Conservation (phyloP, 2,113 vertebrate species). For the Menidia beryllina region DNA sequence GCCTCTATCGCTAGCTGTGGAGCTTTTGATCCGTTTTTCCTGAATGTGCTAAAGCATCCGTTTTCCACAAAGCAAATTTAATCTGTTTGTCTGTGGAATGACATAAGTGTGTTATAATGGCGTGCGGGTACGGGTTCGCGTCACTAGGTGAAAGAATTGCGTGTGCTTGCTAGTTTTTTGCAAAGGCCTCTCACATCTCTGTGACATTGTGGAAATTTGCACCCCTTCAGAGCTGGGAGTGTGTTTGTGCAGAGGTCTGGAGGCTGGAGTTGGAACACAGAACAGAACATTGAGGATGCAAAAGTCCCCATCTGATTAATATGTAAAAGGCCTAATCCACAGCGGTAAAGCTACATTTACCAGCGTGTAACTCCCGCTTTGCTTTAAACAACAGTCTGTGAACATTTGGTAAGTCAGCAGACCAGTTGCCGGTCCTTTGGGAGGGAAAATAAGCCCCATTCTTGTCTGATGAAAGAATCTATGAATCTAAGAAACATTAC, state of each 20-base stretch:
- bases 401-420: too few relatives aligned
- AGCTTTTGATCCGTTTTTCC: not conserved
- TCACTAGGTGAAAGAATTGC: slow-evolving; percentile 7
- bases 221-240: slow-evolving; percentile 13
- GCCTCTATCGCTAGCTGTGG: not conserved
- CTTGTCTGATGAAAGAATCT: too few relatives aligned
- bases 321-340: too few relatives aligned
- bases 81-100: slow-evolving; percentile 33
- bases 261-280: slow-evolving; percentile 2
- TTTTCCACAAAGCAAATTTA: too few relatives aligned
- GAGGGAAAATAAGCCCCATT: too few relatives aligned
- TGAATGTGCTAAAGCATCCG: not conserved
- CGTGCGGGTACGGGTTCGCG: slow-evolving; percentile 42
- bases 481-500: too few relatives aligned
- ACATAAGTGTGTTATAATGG: slow-evolving; percentile 53
- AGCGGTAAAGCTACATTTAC: too few relatives aligned
- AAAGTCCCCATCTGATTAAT: not conserved
- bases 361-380: too few relatives aligned
- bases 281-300: not conserved
- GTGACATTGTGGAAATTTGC: slow-evolving; percentile 57
- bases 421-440: too few relatives aligned
- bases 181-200: slow-evolving; percentile 38
- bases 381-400: too few relatives aligned
- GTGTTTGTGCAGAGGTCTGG: not conserved
- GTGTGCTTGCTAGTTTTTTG: slow-evolving; percentile 9